Base-by-base conservation (phyloP, 2,113 vertebrate species). In the Hypocryptadius cinnamomeus region DNA sequence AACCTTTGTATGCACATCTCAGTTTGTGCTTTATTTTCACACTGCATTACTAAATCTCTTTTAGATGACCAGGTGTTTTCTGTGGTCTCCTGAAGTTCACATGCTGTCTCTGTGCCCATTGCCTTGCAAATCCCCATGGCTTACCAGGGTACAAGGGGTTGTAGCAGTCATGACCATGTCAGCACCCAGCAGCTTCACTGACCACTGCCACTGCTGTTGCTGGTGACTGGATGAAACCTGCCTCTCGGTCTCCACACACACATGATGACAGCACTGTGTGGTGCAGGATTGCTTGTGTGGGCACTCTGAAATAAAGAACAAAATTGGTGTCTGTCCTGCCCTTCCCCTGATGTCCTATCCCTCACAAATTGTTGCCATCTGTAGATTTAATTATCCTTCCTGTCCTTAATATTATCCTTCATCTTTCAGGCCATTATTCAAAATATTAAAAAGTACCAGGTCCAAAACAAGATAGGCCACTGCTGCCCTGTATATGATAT, bases 231-330 rank as follows among this genome's bases (percentile, higher is more conserved):
- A 17, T 53, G 37, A 71, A 87, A 60, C 30, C 44, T 79, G 22
- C n/a, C 13, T 59, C 63, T 23, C 24, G 7, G 3, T 85, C 31
- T 77, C 15, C 14, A 40, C 24, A 35, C 21, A 33, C 1, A 0
- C 30, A 5, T 5, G 33, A 9, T 20, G 57, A 16, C 13, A 39
- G 8, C 45, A 11, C 25, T 37, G 16, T 3, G 8, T 21, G 20
- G 48, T 35, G 27, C 1, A 2, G n/a, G 10, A 17, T 45, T 72
- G 44, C 15, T 83, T 39, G 5, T n/a, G 12, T 0, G 1, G 15
- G 66, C 20, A 84, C 27, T 73, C 13, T 71, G 57, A 89, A 31
- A 47, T 21, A 42, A 6, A 74, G 19, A 57, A 61, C 18, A 63
- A 70, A 80, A 54, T 5, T 77, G 8, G 14, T 25, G 10, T 44